Conservation (phyloP, 2,888 invertebrate genomes). For the Druceiella hillmani region DNA sequence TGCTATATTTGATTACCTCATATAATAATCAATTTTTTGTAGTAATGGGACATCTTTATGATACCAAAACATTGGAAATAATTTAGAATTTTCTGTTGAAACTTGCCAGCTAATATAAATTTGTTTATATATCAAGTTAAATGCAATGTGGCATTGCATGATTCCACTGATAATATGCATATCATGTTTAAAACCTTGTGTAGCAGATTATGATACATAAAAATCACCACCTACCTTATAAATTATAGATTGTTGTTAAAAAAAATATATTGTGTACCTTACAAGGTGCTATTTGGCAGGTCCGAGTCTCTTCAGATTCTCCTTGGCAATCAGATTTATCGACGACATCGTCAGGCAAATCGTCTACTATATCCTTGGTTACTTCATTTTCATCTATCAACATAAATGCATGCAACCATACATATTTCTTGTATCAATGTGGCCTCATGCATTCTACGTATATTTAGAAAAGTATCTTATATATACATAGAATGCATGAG, state of each 20-base stretch:
- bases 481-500: too few species aligned
- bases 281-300: slow-evolving; percentile 45
- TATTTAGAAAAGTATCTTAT: too few species aligned
- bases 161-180: not conserved
- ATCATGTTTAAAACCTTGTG: not conserved
- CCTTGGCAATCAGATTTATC: slow-evolving; percentile 42
- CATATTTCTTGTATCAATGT: slow-evolving; percentile 7
- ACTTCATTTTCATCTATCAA: not conserved
- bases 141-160: too few species aligned
- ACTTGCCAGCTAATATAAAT: too few species aligned
- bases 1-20: too few species aligned
- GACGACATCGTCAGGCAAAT: slow-evolving; percentile 26
- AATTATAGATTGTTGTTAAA: not conserved
- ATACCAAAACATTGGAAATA: too few species aligned
- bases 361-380: slow-evolving; percentile 3
- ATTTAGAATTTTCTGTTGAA: too few species aligned
- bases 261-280: slow-evolving; percentile 31
- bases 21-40: too few species aligned
- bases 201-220: not conserved
- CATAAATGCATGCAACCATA: not conserved
- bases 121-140: too few species aligned
- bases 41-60: too few species aligned
- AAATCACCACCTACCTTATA: slow-evolving; percentile 10
- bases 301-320: slow-evolving; percentile 31
- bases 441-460: too few species aligned